Evolutionary conservation across 1,140 invertebrate species (phyloP), one percentile per base, ranked within the genome.

Genomic region (Lethrus apterus): DNA sequence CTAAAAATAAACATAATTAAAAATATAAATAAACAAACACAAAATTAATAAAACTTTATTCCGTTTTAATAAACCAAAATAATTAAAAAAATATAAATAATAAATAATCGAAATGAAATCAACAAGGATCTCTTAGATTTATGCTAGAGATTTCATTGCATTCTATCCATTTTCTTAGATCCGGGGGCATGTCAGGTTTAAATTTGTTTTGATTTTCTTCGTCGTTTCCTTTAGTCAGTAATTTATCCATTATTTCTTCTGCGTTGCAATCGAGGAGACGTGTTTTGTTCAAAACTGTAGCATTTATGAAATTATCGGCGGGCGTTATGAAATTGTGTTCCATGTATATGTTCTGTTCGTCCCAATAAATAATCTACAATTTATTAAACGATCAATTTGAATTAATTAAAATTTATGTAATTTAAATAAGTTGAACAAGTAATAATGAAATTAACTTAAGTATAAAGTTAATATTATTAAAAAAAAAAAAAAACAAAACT

Each of bases 261-360:
- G 81, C 81, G 33, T 77, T 80, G 15, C 83, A 84, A 51, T 84
- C 77, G 20, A 86, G 77, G 38, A 90, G 69, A 3, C 83, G 72
- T 55, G 88, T 84, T 21, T 82, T 76, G 51, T 83, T 84, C 38
- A 88, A 74, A 17, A 81, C 85, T 21, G 92, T 86, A 7, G 86
- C 84, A 58, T 87, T 79, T 4, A 91, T 75, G 61, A 92, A 91
- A 19, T 81, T 78, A 46, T 89, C 86, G 13, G 72, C 75, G 1
- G 74, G 73, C 0, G 83, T 83, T n/a, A 88, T 72, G 57, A 93
- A 88, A 43, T 83, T 77, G 65, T 92, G 89, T 61, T 92, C 88
- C 78, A 92, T 83, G 60, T 85, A 92, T 14, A 91, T 78, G 11
- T 81, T 80, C 60, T 80, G 82, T 15, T 86, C 80, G 56, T 91